Evolutionary conservation across 2,113 vertebrate genomes (phyloP).

Genomic region (Cavia porcellus): DNA sequence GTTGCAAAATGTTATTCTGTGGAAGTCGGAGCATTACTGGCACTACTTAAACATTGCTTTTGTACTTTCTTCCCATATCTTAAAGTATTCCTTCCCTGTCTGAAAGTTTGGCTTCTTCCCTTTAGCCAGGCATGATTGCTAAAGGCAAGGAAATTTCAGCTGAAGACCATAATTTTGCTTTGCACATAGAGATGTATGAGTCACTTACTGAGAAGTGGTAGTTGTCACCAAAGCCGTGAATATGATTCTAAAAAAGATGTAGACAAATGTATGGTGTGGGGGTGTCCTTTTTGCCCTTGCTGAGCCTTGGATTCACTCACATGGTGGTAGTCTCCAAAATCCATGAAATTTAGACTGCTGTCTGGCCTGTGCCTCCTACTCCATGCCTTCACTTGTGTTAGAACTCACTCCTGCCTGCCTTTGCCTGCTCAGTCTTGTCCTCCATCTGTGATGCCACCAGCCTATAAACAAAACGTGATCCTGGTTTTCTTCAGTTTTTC

Average conservation of each 20-base stretch:
- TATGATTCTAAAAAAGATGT: not conserved
- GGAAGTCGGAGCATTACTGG: not conserved
- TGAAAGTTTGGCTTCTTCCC: not conserved
- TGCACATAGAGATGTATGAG: not conserved
- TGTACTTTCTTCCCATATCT: not conserved
- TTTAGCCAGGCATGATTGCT: not conserved
- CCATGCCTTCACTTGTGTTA: not conserved
- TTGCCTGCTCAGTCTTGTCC: not conserved
- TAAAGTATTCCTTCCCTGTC: not conserved
- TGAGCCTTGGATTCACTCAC: not conserved
- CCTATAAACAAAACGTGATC: not conserved
- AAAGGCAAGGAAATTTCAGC: not conserved
- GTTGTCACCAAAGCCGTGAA: not conserved
- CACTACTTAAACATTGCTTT: not conserved
- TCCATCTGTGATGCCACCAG: not conserved
- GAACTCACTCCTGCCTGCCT: accelerated
- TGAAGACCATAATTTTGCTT: not conserved
- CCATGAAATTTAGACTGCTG: accelerated
- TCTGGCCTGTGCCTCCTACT: not conserved
- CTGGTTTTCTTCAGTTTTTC: not conserved
- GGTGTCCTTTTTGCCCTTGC: not conserved
- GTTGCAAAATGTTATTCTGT: not conserved
- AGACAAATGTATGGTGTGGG: not conserved
- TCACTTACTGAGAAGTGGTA: not conserved
- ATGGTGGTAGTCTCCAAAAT: not conserved